Evolutionary conservation across 1,140 invertebrate species (phyloP).

Genomic region (Ruditapes philippinarum): DNA sequence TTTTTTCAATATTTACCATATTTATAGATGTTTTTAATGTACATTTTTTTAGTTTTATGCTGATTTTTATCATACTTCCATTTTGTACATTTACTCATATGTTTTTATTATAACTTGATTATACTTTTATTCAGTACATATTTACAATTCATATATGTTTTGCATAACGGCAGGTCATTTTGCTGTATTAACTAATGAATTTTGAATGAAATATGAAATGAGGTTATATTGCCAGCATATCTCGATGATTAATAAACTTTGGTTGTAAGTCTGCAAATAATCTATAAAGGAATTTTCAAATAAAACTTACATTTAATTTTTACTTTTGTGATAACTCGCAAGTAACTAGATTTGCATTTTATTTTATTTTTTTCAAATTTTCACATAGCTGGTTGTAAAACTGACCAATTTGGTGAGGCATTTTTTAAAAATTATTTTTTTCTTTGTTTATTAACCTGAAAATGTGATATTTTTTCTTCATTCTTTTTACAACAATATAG

Average conservation of each 20-base stretch:
- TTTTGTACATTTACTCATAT: constrained; percentile 15
- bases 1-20: constrained; percentile 6
- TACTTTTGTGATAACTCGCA: no score
- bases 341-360: no score
- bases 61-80: neutral
- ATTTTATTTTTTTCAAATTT: no score
- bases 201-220: no score
- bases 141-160: neutral
- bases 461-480: constrained; percentile 32
- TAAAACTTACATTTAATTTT: no score
- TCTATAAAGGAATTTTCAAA: no score
- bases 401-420: no score
- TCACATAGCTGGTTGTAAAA: no score
- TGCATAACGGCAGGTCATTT: constrained; percentile 4
- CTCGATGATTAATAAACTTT: no score
- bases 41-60: neutral
- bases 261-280: no score
- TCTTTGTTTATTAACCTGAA: constrained; percentile 1
- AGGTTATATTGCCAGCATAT: no score
- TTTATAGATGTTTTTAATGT: constrained; percentile 22
- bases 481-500: constrained; percentile 5
- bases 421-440: neutral
- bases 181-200: no score
- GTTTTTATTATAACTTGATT: constrained; percentile 19
- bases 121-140: constrained; percentile 20